Percentiles rank a stretch among this genome's conserved stretches.
phyloP scores from a whole-genome alignment of 2,113 vertebrate species.

The Pelvicachromis taeniatus region DNA sequence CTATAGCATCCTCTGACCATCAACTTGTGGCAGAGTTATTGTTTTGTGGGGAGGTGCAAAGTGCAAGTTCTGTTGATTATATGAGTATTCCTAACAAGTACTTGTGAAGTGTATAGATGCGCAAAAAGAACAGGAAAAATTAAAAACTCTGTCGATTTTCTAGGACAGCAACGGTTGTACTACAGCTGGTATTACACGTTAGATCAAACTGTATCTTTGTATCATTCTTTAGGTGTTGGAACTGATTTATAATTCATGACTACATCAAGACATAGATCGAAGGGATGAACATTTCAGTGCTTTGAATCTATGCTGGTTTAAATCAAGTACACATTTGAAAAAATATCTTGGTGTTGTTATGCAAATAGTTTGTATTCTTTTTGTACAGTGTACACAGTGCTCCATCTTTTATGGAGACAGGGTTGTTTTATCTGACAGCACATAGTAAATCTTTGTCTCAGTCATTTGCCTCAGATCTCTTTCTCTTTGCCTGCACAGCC shows the following conservation, averaged over 20 bases:
- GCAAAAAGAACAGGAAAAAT: not conserved
- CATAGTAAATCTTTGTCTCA: not conserved
- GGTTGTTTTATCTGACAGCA: not conserved
- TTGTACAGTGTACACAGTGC: not conserved
- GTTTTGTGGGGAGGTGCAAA: not conserved
- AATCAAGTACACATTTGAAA: not conserved
- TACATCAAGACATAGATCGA: not conserved
- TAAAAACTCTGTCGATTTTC: not conserved
- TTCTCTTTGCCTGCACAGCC: not conserved
- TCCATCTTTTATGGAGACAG: not conserved
- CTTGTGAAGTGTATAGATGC: not conserved
- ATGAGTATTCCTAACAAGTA: not conserved
- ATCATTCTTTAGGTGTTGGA: not conserved
- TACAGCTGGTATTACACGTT: not conserved
- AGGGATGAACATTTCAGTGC: not conserved
- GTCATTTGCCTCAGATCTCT: not conserved
- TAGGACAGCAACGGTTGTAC: not conserved
- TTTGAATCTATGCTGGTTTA: not conserved
- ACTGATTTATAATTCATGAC: not conserved
- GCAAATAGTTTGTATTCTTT: not conserved
- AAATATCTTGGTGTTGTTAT: not conserved
- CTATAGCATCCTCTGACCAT: not conserved
- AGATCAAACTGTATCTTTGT: not conserved
- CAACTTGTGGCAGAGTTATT: not conserved
- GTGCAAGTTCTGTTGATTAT: not conserved